These are phyloP conservation scores for Spinus olivaceus DNA, from an alignment of 2,797 vertebrate genomes.

Conservation along the genomic window DNA sequence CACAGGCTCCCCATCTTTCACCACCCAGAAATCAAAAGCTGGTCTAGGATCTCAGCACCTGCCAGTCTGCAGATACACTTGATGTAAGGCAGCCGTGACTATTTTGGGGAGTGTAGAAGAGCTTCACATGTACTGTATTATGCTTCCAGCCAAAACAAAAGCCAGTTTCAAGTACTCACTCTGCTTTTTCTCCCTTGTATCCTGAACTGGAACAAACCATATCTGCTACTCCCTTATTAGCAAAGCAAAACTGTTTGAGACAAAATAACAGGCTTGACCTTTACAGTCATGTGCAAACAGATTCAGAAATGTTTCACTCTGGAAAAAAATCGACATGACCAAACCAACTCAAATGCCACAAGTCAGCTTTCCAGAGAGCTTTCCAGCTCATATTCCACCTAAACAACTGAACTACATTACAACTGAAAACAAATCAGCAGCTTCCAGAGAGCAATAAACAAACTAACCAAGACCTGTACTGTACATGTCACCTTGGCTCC, in stretches of 20 bases:
- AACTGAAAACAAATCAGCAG: background rate
- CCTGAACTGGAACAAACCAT: background rate
- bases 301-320: background rate
- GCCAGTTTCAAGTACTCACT: fast-evolving
- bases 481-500: fast-evolving
- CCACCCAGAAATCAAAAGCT: background rate
- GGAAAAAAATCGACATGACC: fast-evolving
- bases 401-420: background rate
- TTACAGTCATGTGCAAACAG: background rate
- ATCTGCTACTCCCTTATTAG: background rate
- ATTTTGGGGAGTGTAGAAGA: fast-evolving
- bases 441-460: background rate
- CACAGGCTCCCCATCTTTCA: background rate
- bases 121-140: fast-evolving
- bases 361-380: background rate
- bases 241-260: background rate
- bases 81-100: background rate
- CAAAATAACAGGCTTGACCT: background rate
- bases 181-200: background rate
- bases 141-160: background rate
- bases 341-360: background rate
- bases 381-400: background rate
- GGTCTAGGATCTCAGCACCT: background rate
- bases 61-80: background rate
- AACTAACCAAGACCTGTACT: background rate